Evolutionary conservation across 2,113 vertebrate species (phyloP), one percentile per base, ranked within the genome.

Genomic region (Atrichornis clamosus): DNA sequence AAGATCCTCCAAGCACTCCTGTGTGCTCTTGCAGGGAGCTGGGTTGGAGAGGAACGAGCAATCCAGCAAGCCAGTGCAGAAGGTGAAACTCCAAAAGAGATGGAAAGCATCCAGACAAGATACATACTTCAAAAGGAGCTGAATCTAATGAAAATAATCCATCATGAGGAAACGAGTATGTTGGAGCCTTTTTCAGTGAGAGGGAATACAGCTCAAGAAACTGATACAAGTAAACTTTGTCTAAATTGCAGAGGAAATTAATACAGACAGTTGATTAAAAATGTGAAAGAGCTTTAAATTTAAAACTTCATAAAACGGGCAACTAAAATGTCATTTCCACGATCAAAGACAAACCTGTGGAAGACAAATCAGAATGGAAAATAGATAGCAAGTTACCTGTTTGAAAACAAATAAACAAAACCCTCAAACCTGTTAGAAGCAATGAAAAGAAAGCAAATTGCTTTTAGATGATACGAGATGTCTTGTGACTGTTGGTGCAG

Each of bases 121-220:
- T 17, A 6, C 11, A 13, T 2, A 62, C 55, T 93, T 96, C 75
- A 96, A 80, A 96, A 89, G 37, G 55, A 93, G 84, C 27, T 41
- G 59, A 90, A 73, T 83, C 75, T 96, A 91, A 97, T 95, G 89
- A 89, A 97, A 96, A 76, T 68, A 87, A 95, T 94, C 65, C 19
- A 35, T 93, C 81, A 55, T 21, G 79, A 95, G 93, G 93, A 94
- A 96, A 94, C 92, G 68, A 93, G 50, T 30, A 22, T 82, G 53
- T 89, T 84, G 77, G 83, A 93, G 53, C 62, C 21, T 84, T 81
- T 47, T 92, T 96, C 84, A 90, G 76, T 9, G 22, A 91, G 69
- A 70, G 75, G 52, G 72, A 94, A 64, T 79, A 53, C n/a, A 80
- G 47, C 37, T 86, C 0, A 0, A 95, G 89, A 90, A 92, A 92